A percentile compares a stretch with the other conserved stretches of the same genome.
phyloP scores from a whole-genome alignment of 2,113 vertebrate species.

The Hyaena hyaena region DNA sequence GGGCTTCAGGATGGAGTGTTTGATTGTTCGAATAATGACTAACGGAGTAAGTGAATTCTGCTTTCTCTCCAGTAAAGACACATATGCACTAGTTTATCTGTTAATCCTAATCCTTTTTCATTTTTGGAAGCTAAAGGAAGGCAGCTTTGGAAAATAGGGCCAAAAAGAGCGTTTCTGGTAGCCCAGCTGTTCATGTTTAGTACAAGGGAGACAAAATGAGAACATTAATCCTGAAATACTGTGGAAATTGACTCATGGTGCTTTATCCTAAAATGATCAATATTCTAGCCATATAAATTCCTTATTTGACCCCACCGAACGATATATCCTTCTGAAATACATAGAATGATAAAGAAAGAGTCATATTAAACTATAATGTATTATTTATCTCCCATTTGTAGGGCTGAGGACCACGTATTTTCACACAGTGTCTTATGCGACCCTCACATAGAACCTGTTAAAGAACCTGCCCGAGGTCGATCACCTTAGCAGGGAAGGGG shows the following conservation, averaged over 20 bases:
- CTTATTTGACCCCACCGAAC: not conserved
- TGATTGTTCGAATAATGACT: constrained; percentile 83
- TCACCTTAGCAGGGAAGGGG: too few species aligned
- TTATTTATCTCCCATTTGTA: not conserved
- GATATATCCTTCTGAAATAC: not conserved
- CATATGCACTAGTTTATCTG: constrained; percentile 58
- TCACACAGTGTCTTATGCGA: not conserved
- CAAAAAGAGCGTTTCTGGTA: not conserved
- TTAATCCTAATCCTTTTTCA: constrained; percentile 72
- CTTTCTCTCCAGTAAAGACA: constrained; percentile 75
- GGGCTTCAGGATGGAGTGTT: constrained; percentile 78
- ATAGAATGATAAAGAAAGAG: not conserved
- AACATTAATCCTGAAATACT: not conserved
- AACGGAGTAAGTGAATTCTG: constrained; percentile 81
- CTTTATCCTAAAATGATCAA: not conserved
- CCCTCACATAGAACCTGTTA: not conserved
- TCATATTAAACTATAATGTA: not conserved
- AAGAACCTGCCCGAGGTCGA: not conserved
- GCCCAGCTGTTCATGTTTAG: not conserved
- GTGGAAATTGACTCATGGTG: not conserved
- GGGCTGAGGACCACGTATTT: not conserved
- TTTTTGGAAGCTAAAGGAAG: constrained; percentile 69
- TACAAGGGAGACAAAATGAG: not conserved
- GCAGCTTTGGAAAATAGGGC: not conserved
- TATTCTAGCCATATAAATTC: not conserved